Base-by-base conservation (phyloP, 2,797 vertebrate genomes). In the Nannoperca australis region DNA sequence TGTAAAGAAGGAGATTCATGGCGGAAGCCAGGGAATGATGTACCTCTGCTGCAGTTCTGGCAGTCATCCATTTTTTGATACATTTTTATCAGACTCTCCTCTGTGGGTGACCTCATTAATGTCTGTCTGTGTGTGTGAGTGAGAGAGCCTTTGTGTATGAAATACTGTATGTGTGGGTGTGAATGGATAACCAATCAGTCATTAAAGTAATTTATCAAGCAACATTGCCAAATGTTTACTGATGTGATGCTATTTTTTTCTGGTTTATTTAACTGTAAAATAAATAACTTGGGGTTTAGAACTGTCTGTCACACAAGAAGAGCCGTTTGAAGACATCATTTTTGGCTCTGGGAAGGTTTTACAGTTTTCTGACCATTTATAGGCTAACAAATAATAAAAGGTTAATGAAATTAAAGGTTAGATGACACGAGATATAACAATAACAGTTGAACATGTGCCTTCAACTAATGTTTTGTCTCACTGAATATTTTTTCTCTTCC, bases 1-100 rank as follows among this genome's bases (percentile, higher is more conserved):
- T 36, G 22, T 17, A 71, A 47, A 76, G 60, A 68, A 32, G 60
- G 64, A 63, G 84, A 85, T 69, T 87, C 71, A 58, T 50, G 54
- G 62, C 15, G 44, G 22, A 54, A 36, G 22, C 17, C 24, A 27
- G 74, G 44, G 49, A 70, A 71, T 67, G 68, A 78, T 72, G 70
- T 70, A 65, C 59, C 70, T 67, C 78, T 60, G 53, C 79, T 78
- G 82, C 77, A 73, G 79, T 63, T 90, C 65, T 89, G 92, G 87
- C 85, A 47, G 65, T 70, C 66, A 40, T 80, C 81, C 85, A 89
- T 85, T 73, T 83, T 78, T 78, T 71, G 50, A 79, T 59, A 73
- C 11, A 62, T 65, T 80, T 85, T 87, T 76, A 82, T 87, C 58
- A 72, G 72, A 40, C 55, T 77, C 38, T 77, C 69, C 73, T 83